Base-by-base conservation (phyloP, 2,797 vertebrate genomes). In the Hypotaenidia philippensis region DNA sequence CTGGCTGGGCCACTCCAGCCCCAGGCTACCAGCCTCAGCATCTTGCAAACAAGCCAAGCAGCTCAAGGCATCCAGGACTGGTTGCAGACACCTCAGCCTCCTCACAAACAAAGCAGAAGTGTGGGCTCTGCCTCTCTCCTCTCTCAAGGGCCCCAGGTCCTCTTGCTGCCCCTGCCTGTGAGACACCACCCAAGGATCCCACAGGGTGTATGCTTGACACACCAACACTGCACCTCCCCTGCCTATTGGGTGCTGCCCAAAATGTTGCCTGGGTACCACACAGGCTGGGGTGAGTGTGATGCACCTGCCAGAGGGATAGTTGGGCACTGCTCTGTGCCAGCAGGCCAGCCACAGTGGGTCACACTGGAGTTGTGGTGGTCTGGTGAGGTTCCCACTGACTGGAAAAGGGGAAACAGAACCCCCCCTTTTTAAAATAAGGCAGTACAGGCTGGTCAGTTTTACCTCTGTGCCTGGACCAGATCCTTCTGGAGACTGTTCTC, bases 41-140 rank as follows among this genome's bases (percentile, higher is more conserved):
- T 53, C 87, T 38, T 71, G 53, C 20, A 84, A 90, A 87, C 61
- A 63, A 81, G 80, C 29, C 66, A 41, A 84, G 83, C 65, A 64
- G 59, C 89, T 41, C 26, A 23, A 78, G 61, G 32, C 23, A 74
- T 45, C 64, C 31, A 77, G 70, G 44, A 38, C 23, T 9, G 0
- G 1, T 34, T 63, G 53, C 72, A 80, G 27, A 26, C 27, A 56
- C 36, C 49, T 32, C 7, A 13, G 22, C 9, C 47, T 18, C 27
- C 64, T 56, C 31, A 9, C 34, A 88, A 29, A 56, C 17, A 61
- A 55, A 25, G 31, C 52, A 47, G 56, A 72, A 31, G 3, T n/a
- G 11, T 34, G 52, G 63, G 45, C 52, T 80, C 10, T 80, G 55
- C 25, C 34, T 23, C 20, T 47, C 31, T 89, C 15, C 71, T 47